Evolutionary conservation across 2,113 vertebrate species (phyloP).

Genomic region (Pontoporia blainvillei): DNA sequence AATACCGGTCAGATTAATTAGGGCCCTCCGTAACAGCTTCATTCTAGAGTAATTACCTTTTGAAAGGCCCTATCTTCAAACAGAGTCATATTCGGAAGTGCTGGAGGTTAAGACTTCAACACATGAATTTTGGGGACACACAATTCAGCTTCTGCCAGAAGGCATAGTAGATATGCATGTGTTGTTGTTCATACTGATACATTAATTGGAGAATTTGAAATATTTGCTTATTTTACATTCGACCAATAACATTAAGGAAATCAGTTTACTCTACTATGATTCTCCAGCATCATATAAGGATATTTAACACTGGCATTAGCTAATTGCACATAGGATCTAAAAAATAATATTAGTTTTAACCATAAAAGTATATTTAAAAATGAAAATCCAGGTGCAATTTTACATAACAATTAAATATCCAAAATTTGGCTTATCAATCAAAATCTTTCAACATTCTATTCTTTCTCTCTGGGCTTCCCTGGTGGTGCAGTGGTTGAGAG

Average conservation of each 20-base stretch:
- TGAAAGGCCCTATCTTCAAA: neutral
- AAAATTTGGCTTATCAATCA: neutral
- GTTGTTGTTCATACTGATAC: neutral
- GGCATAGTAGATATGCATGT: neutral
- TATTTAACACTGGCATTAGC: neutral
- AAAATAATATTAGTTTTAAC: neutral
- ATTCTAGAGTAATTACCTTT: neutral
- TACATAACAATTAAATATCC: neutral
- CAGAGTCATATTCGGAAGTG: neutral
- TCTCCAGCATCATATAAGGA: neutral
- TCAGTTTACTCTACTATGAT: neutral
- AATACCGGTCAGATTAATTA: neutral
- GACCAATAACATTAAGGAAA: neutral
- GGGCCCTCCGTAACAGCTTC: neutral
- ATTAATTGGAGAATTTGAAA: neutral
- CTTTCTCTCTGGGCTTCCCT: neutral
- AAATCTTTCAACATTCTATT: neutral
- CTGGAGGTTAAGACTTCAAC: neutral
- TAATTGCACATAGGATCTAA: neutral
- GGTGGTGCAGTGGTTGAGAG: too few species aligned
- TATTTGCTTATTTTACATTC: neutral
- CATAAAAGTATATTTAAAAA: neutral
- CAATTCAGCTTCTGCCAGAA: neutral
- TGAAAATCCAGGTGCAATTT: neutral
- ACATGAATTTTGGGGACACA: neutral